Evolutionary conservation across 2,113 vertebrate species (phyloP).

Genomic region (Melanerpes formicivorus): DNA sequence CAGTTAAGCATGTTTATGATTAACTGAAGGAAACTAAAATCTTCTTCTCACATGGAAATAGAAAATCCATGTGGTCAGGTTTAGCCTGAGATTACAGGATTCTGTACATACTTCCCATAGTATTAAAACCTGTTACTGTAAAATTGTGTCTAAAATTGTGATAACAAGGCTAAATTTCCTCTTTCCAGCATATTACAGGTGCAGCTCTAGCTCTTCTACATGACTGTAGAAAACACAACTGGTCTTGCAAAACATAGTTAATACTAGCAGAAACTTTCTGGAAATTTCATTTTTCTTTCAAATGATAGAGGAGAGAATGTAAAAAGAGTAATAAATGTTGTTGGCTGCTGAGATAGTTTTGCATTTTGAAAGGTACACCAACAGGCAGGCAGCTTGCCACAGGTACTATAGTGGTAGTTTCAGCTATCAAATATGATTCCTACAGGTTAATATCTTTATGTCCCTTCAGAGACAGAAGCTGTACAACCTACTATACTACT

Average conservation of each 20-base stretch:
- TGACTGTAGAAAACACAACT: conserved; percentile 20
- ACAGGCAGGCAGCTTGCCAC: conserved; percentile 34
- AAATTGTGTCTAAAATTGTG: conserved; percentile 36
- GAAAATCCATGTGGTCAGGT: conserved; percentile 39
- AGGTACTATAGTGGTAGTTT: conserved; percentile 26
- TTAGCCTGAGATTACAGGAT: conserved; percentile 42
- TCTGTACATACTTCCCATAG: conserved; percentile 8
- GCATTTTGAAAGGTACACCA: conserved; percentile 58
- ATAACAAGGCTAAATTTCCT: conserved; percentile 20
- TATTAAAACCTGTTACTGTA: conserved; percentile 48
- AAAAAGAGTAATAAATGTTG: conserved; percentile 32
- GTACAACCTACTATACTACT: conserved; percentile 17
- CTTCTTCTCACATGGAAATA: conserved; percentile 31
- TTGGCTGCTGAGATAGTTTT: conserved; percentile 6
- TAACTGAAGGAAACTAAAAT: conserved; percentile 63
- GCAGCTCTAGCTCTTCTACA: background rate
- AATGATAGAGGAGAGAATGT: conserved; percentile 16
- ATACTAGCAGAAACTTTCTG: background rate
- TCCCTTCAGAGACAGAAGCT: conserved; percentile 43
- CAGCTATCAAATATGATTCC: conserved; percentile 27
- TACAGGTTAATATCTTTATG: conserved; percentile 44
- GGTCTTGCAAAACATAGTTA: conserved; percentile 27
- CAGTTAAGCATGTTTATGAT: conserved; percentile 3
- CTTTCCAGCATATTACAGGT: background rate
- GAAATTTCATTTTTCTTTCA: conserved; percentile 38